Conservation (phyloP, 2,888 invertebrate genomes). For the Mantis religiosa region DNA sequence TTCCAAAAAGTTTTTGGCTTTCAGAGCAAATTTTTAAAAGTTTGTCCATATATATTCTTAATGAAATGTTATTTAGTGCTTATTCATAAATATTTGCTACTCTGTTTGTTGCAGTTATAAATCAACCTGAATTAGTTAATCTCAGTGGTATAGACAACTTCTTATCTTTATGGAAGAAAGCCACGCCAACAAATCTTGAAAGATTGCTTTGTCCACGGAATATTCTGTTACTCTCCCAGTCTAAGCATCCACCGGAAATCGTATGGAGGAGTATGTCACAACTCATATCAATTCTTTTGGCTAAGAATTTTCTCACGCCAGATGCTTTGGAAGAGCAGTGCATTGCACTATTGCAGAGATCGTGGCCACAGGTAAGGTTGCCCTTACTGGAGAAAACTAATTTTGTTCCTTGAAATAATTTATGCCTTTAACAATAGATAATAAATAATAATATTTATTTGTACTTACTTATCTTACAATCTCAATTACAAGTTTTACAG, state of each 20-base stretch:
- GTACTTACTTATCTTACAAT: no score
- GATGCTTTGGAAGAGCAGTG: not conserved
- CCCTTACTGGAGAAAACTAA: not conserved
- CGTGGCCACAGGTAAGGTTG: conserved; percentile 1
- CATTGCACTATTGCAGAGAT: not conserved
- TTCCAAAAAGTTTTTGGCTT: no score
- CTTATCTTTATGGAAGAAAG: not conserved
- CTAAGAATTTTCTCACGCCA: not conserved
- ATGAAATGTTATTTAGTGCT: no score
- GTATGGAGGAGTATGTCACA: not conserved
- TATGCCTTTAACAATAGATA: not conserved
- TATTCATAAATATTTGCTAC: no score
- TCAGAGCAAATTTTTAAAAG: no score
- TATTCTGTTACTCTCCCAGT: not conserved
- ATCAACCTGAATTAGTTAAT: not conserved
- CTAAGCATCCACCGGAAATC: not conserved
- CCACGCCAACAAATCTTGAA: not conserved
- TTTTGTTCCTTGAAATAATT: no score
- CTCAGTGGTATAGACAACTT: not conserved
- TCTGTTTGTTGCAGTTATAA: not conserved
- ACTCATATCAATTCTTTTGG: not conserved
- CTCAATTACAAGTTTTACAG: no score
- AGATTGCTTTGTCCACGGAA: not conserved
- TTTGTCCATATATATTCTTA: no score
- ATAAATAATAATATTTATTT: no score